Conservation (phyloP, 2,888 invertebrate genomes). For the Ectemnius cavifrons region DNA sequence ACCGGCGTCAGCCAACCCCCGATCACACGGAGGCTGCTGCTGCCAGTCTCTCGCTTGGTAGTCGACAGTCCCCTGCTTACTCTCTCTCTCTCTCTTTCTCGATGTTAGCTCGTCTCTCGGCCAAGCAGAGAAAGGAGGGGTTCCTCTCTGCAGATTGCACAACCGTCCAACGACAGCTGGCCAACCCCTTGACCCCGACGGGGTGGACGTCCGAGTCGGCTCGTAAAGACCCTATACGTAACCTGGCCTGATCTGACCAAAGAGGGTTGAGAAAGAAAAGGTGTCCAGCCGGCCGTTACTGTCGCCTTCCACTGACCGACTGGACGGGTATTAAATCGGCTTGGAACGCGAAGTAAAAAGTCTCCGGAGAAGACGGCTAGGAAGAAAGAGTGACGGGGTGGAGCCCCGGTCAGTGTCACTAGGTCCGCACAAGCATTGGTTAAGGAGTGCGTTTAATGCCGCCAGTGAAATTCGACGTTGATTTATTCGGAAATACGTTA, state of each 20-base stretch:
- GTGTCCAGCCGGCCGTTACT: slow-evolving; percentile 59
- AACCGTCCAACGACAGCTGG: slow-evolving; percentile 77
- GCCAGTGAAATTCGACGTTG: background rate
- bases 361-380: slow-evolving; percentile 16
- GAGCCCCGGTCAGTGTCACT: too few relatives aligned
- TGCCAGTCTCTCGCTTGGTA: slow-evolving; percentile 31
- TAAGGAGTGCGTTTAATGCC: background rate
- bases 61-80: slow-evolving; percentile 27
- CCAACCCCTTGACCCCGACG: slow-evolving; percentile 76
- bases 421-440: background rate
- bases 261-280: slow-evolving; percentile 61
- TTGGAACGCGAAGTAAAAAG: slow-evolving; percentile 21
- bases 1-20: slow-evolving; percentile 49
- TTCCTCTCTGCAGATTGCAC: slow-evolving; percentile 70
- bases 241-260: slow-evolving; percentile 53
- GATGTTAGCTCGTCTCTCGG: background rate
- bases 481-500: slow-evolving; percentile 1
- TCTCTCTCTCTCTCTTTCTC: slow-evolving; percentile 23
- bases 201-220: slow-evolving; percentile 56
- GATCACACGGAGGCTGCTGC: slow-evolving; percentile 38
- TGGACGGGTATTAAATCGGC: slow-evolving; percentile 38
- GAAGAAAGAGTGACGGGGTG: slow-evolving; percentile 6
- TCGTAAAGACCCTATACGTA: slow-evolving; percentile 54
- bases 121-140: slow-evolving; percentile 52
- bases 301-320: slow-evolving; percentile 47